A percentile compares a stretch with the other conserved stretches of the same genome.
Evolutionary conservation across 2,888 invertebrate genomes (phyloP).

Genomic region (Nasonovia ribisnigri): DNA sequence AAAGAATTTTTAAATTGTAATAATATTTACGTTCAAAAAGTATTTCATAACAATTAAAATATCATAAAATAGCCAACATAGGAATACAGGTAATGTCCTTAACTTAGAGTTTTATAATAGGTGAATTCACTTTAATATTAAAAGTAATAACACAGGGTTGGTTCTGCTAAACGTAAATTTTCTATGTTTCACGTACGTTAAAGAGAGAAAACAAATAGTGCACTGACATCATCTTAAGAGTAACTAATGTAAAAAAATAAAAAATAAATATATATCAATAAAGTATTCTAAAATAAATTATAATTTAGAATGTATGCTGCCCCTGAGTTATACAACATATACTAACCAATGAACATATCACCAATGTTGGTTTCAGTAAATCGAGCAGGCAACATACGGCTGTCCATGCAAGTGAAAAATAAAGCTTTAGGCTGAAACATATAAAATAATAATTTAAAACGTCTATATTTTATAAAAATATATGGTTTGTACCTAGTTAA

Average conservation of each 20-base stretch:
- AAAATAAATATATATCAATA: neutral
- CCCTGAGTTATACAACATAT: constrained; percentile 44
- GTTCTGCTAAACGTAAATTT: no score
- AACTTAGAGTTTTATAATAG: no score
- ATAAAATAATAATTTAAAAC: neutral
- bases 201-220: no score
- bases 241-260: neutral
- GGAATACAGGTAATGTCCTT: no score
- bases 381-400: constrained; percentile 94
- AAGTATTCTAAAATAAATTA: neutral
- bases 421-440: constrained; percentile 91
- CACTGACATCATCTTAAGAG: no score
- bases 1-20: no score
- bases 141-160: no score
- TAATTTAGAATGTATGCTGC: neutral
- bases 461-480: neutral
- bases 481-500: neutral
- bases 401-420: constrained; percentile 98
- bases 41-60: no score
- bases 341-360: constrained; percentile 94
- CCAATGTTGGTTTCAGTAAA: constrained; percentile 96
- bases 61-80: no score
- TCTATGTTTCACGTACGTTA: no score
- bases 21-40: no score
- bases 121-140: no score